Evolutionary conservation across 2,888 invertebrate species (phyloP).

Genomic region (Plemyria rubiginata): DNA sequence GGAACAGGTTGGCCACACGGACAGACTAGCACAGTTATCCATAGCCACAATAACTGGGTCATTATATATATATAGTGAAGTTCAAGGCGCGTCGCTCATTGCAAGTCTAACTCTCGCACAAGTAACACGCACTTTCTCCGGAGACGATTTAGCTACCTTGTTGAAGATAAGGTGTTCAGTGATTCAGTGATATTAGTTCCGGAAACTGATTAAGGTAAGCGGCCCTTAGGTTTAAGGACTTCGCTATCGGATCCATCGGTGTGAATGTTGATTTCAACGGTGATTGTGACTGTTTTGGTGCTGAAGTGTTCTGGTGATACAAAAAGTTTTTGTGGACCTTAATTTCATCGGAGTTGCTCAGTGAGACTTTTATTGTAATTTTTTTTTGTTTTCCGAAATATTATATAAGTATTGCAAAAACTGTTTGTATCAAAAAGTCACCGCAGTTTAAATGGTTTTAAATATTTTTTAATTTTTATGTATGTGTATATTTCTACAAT

Average conservation of each 20-base stretch:
- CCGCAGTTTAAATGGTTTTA: not conserved
- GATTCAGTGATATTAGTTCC: constrained; percentile 71
- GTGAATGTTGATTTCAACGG: constrained; percentile 49
- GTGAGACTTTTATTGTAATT: constrained; percentile 11
- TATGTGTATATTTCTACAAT: not conserved
- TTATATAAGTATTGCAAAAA: constrained; percentile 14
- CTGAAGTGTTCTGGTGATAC: constrained; percentile 44
- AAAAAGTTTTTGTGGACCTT: constrained; percentile 37
- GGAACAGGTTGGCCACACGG: constrained; percentile 67
- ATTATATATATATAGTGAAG: constrained; percentile 93
- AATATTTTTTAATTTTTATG: not conserved
- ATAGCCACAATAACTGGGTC: constrained; percentile 89
- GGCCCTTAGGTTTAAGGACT: constrained; percentile 46
- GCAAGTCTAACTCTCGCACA: constrained; percentile 78
- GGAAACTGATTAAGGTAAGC: constrained; percentile 74
- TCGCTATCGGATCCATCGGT: constrained; percentile 36
- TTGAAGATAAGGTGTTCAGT: constrained; percentile 74
- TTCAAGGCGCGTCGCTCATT: constrained; percentile 91
- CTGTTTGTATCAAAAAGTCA: constrained; percentile 26
- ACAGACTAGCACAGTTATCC: constrained; percentile 79
- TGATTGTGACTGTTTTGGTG: constrained; percentile 42
- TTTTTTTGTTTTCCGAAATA: constrained; percentile 13
- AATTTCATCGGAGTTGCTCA: constrained; percentile 2
- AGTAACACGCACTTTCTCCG: constrained; percentile 81
- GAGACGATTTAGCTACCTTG: constrained; percentile 64